phyloP scores from a whole-genome alignment of 2,888 invertebrate species.

The Athrips mouffetella region DNA sequence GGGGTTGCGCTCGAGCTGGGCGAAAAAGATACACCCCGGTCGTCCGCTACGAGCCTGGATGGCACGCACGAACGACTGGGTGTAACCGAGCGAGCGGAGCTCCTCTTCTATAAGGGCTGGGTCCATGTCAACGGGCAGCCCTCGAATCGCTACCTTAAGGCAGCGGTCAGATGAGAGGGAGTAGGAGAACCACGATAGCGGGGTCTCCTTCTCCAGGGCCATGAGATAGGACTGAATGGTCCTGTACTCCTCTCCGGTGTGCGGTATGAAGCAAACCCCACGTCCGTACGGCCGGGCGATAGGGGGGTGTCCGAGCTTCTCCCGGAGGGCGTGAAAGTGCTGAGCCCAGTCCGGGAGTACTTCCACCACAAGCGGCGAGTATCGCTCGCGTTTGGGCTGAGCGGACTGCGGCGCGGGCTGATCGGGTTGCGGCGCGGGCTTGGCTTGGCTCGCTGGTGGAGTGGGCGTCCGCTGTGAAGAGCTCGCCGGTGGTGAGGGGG shows the following conservation, averaged over 20 bases:
- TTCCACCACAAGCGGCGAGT: conserved; percentile 17
- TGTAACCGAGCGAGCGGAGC: neutral
- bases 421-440: neutral
- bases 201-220: neutral
- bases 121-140: no score
- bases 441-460: no score
- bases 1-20: neutral
- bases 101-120: neutral
- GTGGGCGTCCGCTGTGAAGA: no score
- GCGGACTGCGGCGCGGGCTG: neutral
- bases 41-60: no score
- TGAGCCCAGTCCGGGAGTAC: conserved; percentile 11
- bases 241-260: conserved; percentile 13
- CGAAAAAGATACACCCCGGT: neutral
- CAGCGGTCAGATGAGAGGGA: conserved; percentile 15
- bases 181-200: conserved; percentile 22
- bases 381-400: neutral
- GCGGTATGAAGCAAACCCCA: conserved; percentile 9
- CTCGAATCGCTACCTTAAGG: conserved; percentile 19
- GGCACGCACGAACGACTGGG: neutral
- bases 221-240: conserved; percentile 15
- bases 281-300: conserved; percentile 11
- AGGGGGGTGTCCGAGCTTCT: conserved; percentile 6
- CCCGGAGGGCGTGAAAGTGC: conserved; percentile 8
- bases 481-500: no score